These are phyloP conservation scores for Ptilorrhoa leucosticta DNA, from an alignment of 2,113 vertebrate species.

Conservation along the genomic window DNA sequence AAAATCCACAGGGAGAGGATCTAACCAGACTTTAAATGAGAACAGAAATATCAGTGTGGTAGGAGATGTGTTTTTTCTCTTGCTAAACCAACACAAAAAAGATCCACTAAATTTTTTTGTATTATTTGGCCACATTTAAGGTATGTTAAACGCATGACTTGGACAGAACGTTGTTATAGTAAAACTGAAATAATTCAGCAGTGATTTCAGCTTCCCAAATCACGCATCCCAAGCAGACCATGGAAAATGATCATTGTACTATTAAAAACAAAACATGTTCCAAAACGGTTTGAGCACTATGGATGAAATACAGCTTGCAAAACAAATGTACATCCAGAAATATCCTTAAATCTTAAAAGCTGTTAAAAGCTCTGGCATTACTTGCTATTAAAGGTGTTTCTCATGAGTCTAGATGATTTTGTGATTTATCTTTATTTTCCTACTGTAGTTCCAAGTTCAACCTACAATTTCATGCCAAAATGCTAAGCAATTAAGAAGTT, in stretches of 20 bases:
- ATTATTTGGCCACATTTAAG: background rate
- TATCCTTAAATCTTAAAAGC: background rate
- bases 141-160: background rate
- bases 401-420: background rate
- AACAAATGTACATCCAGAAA: background rate
- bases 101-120: background rate
- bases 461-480: constrained; percentile 5
- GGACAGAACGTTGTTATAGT: background rate
- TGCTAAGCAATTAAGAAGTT: constrained; percentile 8
- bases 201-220: background rate
- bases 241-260: constrained; percentile 26
- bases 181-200: constrained; percentile 3
- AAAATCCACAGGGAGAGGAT: background rate
- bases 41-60: background rate
- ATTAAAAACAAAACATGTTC: constrained; percentile 14
- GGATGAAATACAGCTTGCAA: background rate
- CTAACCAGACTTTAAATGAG: background rate
- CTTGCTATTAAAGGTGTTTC: background rate
- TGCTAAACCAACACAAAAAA: background rate
- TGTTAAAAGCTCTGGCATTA: background rate
- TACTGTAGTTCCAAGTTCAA: background rate
- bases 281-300: background rate
- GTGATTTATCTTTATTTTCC: constrained; percentile 16
- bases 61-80: background rate
- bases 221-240: background rate